A percentile compares a stretch with the other conserved stretches of the same genome.
Conservation (phyloP, 2,113 vertebrate genomes). For the Pheucticus melanocephalus region DNA sequence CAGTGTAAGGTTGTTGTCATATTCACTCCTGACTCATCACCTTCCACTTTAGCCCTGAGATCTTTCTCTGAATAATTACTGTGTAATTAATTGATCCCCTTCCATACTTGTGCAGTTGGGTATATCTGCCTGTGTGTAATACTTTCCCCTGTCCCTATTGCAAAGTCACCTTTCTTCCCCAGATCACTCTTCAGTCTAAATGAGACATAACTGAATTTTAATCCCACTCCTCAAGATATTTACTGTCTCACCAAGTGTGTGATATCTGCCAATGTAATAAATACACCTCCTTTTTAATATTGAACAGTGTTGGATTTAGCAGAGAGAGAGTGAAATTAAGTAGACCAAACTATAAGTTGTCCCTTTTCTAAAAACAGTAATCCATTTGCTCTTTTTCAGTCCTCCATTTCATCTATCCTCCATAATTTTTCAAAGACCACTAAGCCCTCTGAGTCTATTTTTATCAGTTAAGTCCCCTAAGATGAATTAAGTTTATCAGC, state of each 20-base stretch:
- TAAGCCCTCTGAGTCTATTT: constrained; percentile 5
- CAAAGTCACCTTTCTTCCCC: background rate
- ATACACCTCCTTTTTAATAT: background rate
- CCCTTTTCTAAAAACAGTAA: background rate
- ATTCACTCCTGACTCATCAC: background rate
- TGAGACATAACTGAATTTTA: background rate
- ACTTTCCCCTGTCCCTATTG: background rate
- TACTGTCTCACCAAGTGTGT: background rate
- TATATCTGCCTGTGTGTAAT: background rate
- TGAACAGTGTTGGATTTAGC: background rate
- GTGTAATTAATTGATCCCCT: background rate
- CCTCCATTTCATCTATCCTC: background rate
- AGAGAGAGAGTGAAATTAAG: background rate
- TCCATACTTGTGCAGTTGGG: background rate
- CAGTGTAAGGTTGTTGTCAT: background rate
- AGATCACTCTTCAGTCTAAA: background rate
- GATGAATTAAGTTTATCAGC: constrained; percentile 23
- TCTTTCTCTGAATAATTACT: background rate
- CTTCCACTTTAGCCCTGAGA: background rate
- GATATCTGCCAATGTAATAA: background rate
- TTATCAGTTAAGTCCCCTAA: background rate
- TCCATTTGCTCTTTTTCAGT: constrained; percentile 1
- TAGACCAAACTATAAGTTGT: background rate
- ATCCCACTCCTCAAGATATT: background rate
- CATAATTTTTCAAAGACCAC: constrained; percentile 16